Percentiles rank a stretch among this genome's conserved stretches.
These are phyloP conservation scores for Coenonympha glycerion DNA, from an alignment of 2,888 invertebrate genomes.

Conservation along the genomic window DNA sequence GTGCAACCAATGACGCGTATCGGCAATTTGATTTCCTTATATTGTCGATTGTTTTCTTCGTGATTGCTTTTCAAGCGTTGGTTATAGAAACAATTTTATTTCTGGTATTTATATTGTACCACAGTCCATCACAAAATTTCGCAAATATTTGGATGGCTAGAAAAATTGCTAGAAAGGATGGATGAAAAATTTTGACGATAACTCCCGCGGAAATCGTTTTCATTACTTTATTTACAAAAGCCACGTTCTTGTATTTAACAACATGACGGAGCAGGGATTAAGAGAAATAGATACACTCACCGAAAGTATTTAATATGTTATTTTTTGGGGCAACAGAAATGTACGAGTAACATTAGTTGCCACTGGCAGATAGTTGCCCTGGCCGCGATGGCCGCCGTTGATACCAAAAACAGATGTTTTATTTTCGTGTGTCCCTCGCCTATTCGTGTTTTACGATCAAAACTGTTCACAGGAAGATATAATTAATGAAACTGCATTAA, in stretches of 20 bases:
- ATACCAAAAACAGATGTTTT: constrained; percentile 57
- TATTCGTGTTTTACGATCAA: constrained; percentile 51
- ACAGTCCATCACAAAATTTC: too few species aligned
- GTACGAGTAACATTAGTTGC: too few species aligned
- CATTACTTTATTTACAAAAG: too few species aligned
- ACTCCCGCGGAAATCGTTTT: too few species aligned
- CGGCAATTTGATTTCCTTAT: constrained; percentile 24
- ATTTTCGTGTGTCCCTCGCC: constrained; percentile 56
- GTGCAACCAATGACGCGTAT: constrained; percentile 18
- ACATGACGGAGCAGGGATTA: too few species aligned
- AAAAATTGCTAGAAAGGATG: too few species aligned
- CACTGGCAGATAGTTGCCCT: constrained; percentile 12
- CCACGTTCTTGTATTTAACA: too few species aligned
- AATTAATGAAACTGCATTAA: constrained; percentile 64
- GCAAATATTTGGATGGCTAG: too few species aligned
- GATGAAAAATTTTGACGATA: too few species aligned
- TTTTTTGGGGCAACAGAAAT: constrained; percentile 7
- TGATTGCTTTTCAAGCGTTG: neutral
- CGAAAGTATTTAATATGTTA: neutral
- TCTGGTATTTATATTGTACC: neutral
- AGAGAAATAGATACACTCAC: neutral
- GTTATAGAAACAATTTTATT: neutral
- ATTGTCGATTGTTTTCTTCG: constrained; percentile 26
- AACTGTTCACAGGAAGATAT: constrained; percentile 60
- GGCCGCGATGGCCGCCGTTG: constrained; percentile 28